Evolutionary conservation across 2,797 vertebrate species (phyloP).

Genomic region (Hippocampus kuda): DNA sequence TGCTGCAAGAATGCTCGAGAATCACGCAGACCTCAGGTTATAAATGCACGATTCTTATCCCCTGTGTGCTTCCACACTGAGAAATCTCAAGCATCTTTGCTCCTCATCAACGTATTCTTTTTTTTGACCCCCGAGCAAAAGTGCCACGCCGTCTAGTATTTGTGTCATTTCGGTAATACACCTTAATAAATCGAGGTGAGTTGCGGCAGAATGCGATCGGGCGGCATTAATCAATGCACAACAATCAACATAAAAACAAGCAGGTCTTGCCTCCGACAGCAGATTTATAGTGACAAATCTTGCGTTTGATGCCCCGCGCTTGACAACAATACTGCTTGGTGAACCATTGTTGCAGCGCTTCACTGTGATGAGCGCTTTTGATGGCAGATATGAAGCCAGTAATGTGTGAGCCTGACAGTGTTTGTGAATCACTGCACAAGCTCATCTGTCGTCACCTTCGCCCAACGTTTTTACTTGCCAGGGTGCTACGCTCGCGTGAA

Average conservation of each 20-base stretch:
- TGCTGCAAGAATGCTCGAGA: not conserved
- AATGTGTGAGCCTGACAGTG: conserved; percentile 5
- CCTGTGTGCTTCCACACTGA: not conserved
- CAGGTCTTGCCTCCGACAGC: not conserved
- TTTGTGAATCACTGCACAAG: conserved; percentile 3
- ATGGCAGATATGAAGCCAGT: not conserved
- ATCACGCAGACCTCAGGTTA: not conserved
- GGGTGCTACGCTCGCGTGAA: not conserved
- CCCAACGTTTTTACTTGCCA: not conserved
- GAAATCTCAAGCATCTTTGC: not conserved
- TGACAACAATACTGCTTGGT: not conserved
- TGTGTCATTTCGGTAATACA: not conserved
- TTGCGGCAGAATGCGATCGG: not conserved
- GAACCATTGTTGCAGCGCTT: not conserved
- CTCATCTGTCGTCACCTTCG: conserved; percentile 3
- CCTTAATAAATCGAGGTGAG: conserved; percentile 1
- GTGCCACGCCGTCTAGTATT: not conserved
- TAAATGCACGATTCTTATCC: not conserved
- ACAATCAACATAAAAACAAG: conserved; percentile 1
- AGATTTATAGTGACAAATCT: conserved; percentile 2
- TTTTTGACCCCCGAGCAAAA: not conserved
- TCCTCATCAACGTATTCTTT: not conserved
- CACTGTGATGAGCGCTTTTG: not conserved
- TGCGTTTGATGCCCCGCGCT: not conserved
- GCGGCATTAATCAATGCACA: not conserved